phyloP scores from a whole-genome alignment of 2,888 invertebrate species.

The Phengaris arion region DNA sequence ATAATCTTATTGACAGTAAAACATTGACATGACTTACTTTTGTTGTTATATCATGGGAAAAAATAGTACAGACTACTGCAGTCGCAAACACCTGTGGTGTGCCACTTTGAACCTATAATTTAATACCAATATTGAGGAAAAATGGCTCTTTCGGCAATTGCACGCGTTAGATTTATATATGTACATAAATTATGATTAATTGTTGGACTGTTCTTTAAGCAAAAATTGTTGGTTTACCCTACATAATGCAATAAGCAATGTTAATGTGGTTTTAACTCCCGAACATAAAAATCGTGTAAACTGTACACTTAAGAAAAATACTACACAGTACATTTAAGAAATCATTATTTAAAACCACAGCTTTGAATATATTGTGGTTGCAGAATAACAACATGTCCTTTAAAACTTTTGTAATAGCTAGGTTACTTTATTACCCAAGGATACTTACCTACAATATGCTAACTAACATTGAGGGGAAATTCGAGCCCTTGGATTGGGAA shows the following conservation, averaged over 20 bases:
- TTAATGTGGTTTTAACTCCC: background rate
- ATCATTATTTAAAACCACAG: background rate
- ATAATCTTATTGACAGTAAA: slow-evolving; percentile 1
- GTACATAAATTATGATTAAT: too few relatives aligned
- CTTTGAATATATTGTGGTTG: background rate
- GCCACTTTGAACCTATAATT: background rate
- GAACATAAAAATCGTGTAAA: background rate
- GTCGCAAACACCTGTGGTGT: background rate
- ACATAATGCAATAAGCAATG: background rate
- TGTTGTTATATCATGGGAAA: background rate
- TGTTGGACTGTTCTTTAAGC: too few relatives aligned
- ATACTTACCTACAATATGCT: too few relatives aligned
- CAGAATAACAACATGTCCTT: background rate
- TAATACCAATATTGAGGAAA: too few relatives aligned
- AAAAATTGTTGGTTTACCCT: too few relatives aligned
- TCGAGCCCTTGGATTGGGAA: too few relatives aligned
- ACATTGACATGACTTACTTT: background rate
- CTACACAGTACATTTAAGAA: background rate
- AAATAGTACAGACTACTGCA: background rate
- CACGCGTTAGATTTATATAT: too few relatives aligned
- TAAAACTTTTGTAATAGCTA: background rate
- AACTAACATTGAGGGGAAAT: too few relatives aligned
- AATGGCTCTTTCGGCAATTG: too few relatives aligned
- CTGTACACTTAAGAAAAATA: too few relatives aligned
- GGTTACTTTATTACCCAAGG: too few relatives aligned